phyloP scores from a whole-genome alignment of 2,888 invertebrate species.

The Lithosia quadra region DNA sequence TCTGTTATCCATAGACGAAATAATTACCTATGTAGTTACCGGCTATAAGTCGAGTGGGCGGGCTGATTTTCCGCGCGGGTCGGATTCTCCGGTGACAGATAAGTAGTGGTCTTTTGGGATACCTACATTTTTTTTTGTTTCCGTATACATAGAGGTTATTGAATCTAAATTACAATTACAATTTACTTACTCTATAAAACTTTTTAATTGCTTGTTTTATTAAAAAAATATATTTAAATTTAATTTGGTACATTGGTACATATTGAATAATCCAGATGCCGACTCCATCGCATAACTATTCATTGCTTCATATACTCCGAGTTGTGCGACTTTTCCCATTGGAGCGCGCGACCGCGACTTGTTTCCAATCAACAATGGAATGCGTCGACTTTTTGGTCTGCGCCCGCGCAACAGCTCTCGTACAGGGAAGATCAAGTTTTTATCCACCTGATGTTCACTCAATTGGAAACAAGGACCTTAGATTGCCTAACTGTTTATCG shows the following conservation, averaged over 20 bases:
- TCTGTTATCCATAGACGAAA: too few relatives aligned
- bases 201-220: not conserved
- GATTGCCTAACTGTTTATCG: conserved; percentile 64
- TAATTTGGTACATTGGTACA: not conserved
- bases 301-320: conserved; percentile 56
- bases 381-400: conserved; percentile 80
- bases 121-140: too few relatives aligned
- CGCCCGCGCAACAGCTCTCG: conserved; percentile 55
- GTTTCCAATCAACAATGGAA: conserved; percentile 85
- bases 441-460: conserved; percentile 64
- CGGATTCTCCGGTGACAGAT: too few relatives aligned
- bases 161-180: too few relatives aligned
- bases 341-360: conserved; percentile 75
- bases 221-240: not conserved
- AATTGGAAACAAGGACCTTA: conserved; percentile 66
- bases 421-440: conserved; percentile 73
- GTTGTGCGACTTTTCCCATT: conserved; percentile 78
- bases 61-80: too few relatives aligned
- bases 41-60: too few relatives aligned
- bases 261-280: conserved; percentile 51
- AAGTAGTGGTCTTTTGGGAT: too few relatives aligned
- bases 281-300: conserved; percentile 58
- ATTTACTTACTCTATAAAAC: not conserved
- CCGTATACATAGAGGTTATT: too few relatives aligned
- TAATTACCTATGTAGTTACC: too few relatives aligned